These are phyloP conservation scores for Paradoxurus hermaphroditus DNA, from an alignment of 2,113 vertebrate genomes.

Conservation along the genomic window DNA sequence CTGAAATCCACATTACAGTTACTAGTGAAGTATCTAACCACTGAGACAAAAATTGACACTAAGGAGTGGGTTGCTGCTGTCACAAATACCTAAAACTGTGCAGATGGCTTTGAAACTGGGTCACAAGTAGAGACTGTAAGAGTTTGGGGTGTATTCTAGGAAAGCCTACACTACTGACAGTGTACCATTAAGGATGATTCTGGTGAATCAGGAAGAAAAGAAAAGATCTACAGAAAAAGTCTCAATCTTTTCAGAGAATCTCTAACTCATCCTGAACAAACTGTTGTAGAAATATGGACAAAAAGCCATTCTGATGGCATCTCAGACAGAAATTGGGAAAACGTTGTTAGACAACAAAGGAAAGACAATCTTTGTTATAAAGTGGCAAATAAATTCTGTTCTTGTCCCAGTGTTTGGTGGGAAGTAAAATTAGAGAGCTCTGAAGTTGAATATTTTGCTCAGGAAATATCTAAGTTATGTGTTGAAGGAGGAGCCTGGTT, in stretches of 20 bases:
- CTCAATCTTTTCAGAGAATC: background rate
- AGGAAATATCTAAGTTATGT: too few relatives aligned
- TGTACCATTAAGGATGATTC: background rate
- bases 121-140: background rate
- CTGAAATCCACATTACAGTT: background rate
- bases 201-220: background rate
- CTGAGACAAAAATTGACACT: background rate
- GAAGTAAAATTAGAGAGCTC: background rate
- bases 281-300: background rate
- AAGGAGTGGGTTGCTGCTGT: background rate
- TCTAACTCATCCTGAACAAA: background rate
- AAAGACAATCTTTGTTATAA: background rate
- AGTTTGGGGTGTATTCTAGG: background rate
- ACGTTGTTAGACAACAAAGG: background rate
- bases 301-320: background rate
- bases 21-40: background rate
- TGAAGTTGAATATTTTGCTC: background rate
- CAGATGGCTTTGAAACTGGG: too few relatives aligned
- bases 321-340: background rate
- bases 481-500: background rate
- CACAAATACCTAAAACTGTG: background rate
- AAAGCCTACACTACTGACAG: background rate
- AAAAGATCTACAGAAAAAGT: background rate
- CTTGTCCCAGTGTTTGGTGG: background rate
- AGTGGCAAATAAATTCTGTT: background rate